A percentile compares a stretch with the other conserved stretches of the same genome.
Evolutionary conservation across 2,113 vertebrate genomes (phyloP).

Genomic region (Arenaria interpres): DNA sequence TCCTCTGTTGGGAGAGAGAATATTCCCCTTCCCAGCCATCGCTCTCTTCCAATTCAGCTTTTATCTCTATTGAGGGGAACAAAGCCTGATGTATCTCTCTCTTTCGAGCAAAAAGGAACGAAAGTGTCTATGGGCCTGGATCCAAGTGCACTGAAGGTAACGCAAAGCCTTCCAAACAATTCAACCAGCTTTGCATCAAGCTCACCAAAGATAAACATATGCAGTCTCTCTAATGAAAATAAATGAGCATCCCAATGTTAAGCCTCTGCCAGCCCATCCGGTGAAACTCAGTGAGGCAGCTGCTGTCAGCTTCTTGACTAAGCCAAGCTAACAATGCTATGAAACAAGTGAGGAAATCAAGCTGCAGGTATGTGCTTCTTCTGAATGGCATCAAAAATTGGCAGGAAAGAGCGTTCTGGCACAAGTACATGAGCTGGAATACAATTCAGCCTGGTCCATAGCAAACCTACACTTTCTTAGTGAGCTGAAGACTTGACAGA

Average conservation of each 20-base stretch:
- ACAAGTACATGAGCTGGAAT: not conserved
- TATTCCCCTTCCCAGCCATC: not conserved
- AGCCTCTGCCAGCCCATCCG: not conserved
- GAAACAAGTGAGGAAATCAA: not conserved
- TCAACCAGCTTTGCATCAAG: not conserved
- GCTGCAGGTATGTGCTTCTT: not conserved
- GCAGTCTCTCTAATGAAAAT: not conserved
- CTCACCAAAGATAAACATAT: not conserved
- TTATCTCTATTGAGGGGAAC: not conserved
- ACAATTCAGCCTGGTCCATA: not conserved
- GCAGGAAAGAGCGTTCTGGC: not conserved
- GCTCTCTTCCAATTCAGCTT: not conserved
- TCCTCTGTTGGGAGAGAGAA: not conserved
- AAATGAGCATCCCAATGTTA: not conserved
- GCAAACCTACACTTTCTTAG: not conserved
- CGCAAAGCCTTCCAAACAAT: not conserved
- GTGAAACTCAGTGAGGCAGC: not conserved
- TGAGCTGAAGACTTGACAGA: not conserved
- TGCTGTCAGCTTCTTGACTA: not conserved
- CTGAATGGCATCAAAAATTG: not conserved
- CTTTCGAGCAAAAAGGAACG: not conserved
- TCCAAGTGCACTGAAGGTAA: not conserved
- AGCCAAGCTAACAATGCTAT: not conserved
- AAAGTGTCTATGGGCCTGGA: not conserved
- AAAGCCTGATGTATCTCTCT: not conserved